These are phyloP conservation scores for Epinephelus moara DNA, from an alignment of 2,113 vertebrate genomes.

Conservation along the genomic window DNA sequence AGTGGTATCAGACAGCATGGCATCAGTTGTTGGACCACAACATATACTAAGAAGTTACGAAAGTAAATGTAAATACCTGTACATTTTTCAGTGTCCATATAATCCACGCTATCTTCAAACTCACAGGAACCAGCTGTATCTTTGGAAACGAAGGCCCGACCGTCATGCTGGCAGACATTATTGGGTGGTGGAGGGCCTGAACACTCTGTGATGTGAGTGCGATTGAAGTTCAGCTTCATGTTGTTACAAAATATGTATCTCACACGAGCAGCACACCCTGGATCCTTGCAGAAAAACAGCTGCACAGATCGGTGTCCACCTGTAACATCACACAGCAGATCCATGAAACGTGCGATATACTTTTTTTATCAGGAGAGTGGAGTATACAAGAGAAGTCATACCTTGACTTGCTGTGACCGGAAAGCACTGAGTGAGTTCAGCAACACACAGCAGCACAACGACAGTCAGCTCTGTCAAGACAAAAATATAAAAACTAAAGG, in stretches of 20 bases:
- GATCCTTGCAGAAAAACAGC: neutral
- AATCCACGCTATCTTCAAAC: neutral
- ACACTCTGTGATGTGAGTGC: fast-evolving
- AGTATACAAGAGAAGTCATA: neutral
- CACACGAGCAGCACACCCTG: constrained; percentile 31
- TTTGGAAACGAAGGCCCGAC: neutral
- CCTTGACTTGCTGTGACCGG: neutral
- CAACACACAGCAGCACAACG: neutral
- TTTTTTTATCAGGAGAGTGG: neutral
- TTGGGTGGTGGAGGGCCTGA: neutral
- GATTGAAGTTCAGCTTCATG: fast-evolving
- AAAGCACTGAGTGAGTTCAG: neutral
- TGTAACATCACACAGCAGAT: neutral
- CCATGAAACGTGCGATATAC: neutral
- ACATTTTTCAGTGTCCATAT: neutral
- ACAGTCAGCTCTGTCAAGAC: neutral
- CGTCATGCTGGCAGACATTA: constrained; percentile 11
- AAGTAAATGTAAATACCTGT: constrained; percentile 36
- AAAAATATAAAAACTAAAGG: neutral
- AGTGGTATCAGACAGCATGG: neutral
- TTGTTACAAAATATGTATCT: neutral
- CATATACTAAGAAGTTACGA: neutral
- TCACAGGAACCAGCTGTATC: neutral
- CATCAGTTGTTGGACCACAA: neutral
- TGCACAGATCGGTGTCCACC: neutral